Evolutionary conservation across 2,888 invertebrate species (phyloP).

Genomic region (Tipula lateralis): DNA sequence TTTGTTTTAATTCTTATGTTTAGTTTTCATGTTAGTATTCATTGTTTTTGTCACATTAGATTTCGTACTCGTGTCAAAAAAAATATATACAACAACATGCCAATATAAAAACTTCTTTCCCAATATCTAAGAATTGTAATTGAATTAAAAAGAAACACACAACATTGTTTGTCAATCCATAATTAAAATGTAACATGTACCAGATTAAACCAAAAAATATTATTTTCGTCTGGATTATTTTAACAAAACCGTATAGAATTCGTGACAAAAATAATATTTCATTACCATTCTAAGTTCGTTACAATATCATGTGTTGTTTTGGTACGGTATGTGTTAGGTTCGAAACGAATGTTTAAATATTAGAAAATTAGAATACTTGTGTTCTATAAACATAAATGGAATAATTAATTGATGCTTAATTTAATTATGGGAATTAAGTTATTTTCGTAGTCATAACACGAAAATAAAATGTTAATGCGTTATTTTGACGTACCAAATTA

Average conservation of each 20-base stretch:
- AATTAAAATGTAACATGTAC: conserved; percentile 19
- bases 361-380: neutral
- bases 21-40: neutral
- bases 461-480: neutral
- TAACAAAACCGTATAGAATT: neutral
- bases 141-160: neutral
- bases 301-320: neutral
- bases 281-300: neutral
- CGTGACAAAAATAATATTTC: neutral
- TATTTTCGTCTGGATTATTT: neutral
- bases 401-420: neutral
- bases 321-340: neutral
- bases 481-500: neutral
- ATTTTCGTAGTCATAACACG: neutral
- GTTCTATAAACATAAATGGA: neutral
- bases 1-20: neutral
- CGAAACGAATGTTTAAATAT: neutral
- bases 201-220: neutral
- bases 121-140: conserved; percentile 11
- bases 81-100: neutral
- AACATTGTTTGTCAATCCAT: neutral
- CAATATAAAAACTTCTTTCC: neutral
- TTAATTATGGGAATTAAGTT: neutral
- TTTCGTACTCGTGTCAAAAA: neutral
- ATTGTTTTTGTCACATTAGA: conserved; percentile 13